Conservation (phyloP, 1,140 invertebrate species). For the Scaptomyza pallida region DNA sequence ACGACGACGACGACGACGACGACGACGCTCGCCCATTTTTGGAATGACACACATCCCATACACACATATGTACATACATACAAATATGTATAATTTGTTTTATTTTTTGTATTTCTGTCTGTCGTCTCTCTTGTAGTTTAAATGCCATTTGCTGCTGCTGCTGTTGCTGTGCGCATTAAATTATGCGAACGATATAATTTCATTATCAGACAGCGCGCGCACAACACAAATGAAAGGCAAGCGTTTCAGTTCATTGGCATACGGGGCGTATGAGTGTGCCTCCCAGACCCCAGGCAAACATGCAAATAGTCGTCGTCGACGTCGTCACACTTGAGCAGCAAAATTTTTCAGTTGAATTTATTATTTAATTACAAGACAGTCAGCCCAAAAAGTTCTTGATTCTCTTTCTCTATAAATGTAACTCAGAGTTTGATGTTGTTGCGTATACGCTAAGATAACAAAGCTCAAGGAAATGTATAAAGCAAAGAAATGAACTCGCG, state of each 20-base stretch:
- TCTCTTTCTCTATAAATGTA: neutral
- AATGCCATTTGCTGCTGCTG: constrained; percentile 33
- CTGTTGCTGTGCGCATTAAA: constrained; percentile 68
- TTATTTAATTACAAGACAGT: constrained; percentile 61
- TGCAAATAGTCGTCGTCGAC: constrained; percentile 2
- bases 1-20: too few relatives aligned
- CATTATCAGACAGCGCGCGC: constrained; percentile 68
- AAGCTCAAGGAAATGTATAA: constrained; percentile 5
- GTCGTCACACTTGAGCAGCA: constrained; percentile 13
- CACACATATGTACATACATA: neutral
- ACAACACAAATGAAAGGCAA: constrained; percentile 24
- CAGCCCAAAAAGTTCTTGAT: constrained; percentile 5
- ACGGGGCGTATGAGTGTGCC: constrained; percentile 62
- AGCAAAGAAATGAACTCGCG: constrained; percentile 27
- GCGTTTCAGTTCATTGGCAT: constrained; percentile 66
- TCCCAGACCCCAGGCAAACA: constrained; percentile 5
- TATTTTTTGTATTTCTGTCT: neutral
- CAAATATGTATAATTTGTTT: too few relatives aligned
- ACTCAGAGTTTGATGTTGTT: neutral
- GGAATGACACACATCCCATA: constrained; percentile 14
- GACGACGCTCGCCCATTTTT: constrained; percentile 28
- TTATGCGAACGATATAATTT: constrained; percentile 78
- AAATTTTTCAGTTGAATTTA: constrained; percentile 57
- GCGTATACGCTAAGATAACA: constrained; percentile 20
- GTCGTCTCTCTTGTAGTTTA: constrained; percentile 15